Evolutionary conservation across 2,113 vertebrate species (phyloP).

Genomic region (Austrofundulus limnaeus): DNA sequence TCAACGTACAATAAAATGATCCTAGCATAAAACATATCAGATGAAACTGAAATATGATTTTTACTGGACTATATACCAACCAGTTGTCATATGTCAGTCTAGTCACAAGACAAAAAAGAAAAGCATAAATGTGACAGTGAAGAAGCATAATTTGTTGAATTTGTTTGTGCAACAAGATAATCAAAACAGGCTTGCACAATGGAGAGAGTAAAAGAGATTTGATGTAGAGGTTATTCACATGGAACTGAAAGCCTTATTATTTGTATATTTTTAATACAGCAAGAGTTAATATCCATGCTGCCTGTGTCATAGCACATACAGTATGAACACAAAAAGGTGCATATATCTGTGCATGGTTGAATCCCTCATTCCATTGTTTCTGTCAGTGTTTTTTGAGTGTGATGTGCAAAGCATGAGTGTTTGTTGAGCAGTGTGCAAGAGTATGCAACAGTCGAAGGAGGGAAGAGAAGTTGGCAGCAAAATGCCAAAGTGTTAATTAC

Average conservation of each 20-base stretch:
- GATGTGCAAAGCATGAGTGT: slow-evolving; percentile 5
- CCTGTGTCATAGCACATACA: slow-evolving; percentile 38
- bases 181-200: slow-evolving; percentile 17
- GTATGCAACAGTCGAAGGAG: slow-evolving; percentile 18
- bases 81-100: slow-evolving; percentile 42
- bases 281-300: slow-evolving; percentile 37
- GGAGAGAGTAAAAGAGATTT: slow-evolving; percentile 1
- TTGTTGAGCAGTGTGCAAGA: slow-evolving; percentile 18
- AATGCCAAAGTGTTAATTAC: slow-evolving; percentile 80
- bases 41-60: not conserved
- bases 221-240: slow-evolving; percentile 36
- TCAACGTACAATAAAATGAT: too few species aligned
- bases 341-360: slow-evolving; percentile 39
- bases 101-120: slow-evolving; percentile 1
- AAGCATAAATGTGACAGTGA: not conserved
- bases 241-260: slow-evolving; percentile 33
- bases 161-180: slow-evolving; percentile 29
- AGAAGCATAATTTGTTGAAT: not conserved
- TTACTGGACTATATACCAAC: slow-evolving; percentile 19
- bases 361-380: slow-evolving; percentile 3
- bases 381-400: slow-evolving; percentile 29
- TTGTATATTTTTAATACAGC: slow-evolving; percentile 31
- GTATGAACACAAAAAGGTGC: slow-evolving; percentile 28
- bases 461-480: slow-evolving; percentile 60
- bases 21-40: too few species aligned